phyloP scores from a whole-genome alignment of 2,888 invertebrate species.

The Lathronympha strigana region DNA sequence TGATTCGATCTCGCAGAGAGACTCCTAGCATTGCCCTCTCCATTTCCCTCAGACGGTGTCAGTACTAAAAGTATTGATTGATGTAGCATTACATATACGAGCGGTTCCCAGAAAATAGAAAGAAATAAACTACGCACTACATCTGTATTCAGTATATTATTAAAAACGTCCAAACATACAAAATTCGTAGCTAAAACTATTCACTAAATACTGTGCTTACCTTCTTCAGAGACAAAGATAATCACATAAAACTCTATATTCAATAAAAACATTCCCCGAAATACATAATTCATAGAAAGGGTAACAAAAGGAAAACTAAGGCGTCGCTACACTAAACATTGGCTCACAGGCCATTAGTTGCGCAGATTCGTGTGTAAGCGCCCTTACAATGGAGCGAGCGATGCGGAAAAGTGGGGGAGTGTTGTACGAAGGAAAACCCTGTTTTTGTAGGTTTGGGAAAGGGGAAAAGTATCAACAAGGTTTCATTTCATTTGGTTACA shows the following conservation, averaged over 20 bases:
- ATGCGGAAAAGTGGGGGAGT: constrained; percentile 33
- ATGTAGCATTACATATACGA: too few relatives aligned
- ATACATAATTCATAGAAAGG: constrained; percentile 40
- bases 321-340: constrained; percentile 36
- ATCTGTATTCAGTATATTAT: too few relatives aligned
- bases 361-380: constrained; percentile 39
- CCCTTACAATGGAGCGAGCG: constrained; percentile 31
- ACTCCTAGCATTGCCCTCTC: too few relatives aligned
- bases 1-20: too few relatives aligned
- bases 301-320: constrained; percentile 35
- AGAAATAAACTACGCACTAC: too few relatives aligned
- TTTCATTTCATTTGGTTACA: too few relatives aligned
- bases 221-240: neutral
- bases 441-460: neutral
- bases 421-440: neutral
- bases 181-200: too few relatives aligned
- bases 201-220: neutral
- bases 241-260: neutral
- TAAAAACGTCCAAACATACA: too few relatives aligned
- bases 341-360: constrained; percentile 38
- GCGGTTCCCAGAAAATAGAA: too few relatives aligned
- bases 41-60: too few relatives aligned
- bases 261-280: constrained; percentile 28
- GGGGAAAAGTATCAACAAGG: neutral
- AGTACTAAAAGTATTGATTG: too few relatives aligned